phyloP scores from a whole-genome alignment of 2,113 vertebrate species.

The Malurus melanocephalus region DNA sequence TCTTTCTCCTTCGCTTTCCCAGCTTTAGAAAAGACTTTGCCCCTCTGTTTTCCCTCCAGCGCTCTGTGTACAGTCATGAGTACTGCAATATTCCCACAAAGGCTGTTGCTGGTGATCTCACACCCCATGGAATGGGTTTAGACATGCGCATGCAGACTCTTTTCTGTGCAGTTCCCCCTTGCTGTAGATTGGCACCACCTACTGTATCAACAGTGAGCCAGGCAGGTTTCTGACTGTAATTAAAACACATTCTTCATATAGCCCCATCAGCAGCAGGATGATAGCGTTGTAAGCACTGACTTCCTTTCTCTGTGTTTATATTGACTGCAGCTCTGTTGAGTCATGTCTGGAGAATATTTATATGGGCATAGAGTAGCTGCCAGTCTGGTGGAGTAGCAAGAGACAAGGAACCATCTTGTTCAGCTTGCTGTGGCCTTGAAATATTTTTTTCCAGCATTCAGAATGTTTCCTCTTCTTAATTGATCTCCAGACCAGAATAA shows the following conservation, averaged over 20 bases:
- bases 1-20: background rate
- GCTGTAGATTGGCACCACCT: background rate
- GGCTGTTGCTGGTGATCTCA: rapidly evolving
- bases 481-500: background rate
- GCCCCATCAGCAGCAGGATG: background rate
- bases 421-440: background rate
- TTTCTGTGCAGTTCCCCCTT: background rate
- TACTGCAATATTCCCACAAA: background rate
- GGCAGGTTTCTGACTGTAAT: background rate
- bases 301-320: slow-evolving; percentile 22
- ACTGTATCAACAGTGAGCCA: background rate
- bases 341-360: slow-evolving; percentile 30
- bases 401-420: slow-evolving; percentile 6
- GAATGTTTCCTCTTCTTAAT: background rate
- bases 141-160: background rate
- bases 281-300: background rate
- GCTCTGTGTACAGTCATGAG: background rate
- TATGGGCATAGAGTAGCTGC: background rate
- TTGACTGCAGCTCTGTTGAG: slow-evolving; percentile 16
- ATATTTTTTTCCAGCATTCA: background rate
- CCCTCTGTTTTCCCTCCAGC: background rate
- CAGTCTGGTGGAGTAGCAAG: background rate
- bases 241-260: background rate
- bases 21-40: background rate
- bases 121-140: background rate